Percentiles rank a stretch among this genome's conserved stretches.
Evolutionary conservation across 2,797 vertebrate species (phyloP).

Genomic region (Poeciliopsis paucimaculata): DNA sequence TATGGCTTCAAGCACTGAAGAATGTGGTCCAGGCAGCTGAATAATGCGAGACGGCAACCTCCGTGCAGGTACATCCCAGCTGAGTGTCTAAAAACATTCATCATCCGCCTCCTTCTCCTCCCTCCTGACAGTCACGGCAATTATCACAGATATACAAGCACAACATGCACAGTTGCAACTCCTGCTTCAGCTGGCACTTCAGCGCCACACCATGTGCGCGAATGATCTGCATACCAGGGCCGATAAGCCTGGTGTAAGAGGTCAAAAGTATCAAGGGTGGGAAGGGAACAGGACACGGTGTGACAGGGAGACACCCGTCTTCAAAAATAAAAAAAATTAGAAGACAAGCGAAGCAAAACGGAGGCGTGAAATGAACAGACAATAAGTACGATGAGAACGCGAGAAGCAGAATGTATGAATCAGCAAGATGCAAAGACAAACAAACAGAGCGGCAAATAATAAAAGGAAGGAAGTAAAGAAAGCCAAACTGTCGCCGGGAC

Average conservation of each 20-base stretch:
- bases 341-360: conserved; percentile 3
- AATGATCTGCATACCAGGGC: conserved; percentile 55
- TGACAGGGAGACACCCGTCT: conserved; percentile 8
- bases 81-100: conserved; percentile 67
- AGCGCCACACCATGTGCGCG: conserved; percentile 46
- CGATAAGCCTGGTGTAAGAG: conserved; percentile 54
- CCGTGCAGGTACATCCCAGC: conserved; percentile 53
- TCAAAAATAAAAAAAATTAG: background rate
- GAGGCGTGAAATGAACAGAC: conserved; percentile 19
- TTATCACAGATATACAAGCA: conserved; percentile 58
- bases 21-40: conserved; percentile 20
- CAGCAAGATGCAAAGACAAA: conserved; percentile 50
- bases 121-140: conserved; percentile 61
- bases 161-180: conserved; percentile 52
- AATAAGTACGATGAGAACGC: conserved; percentile 45
- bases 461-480: conserved; percentile 42
- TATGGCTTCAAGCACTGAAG: conserved; percentile 9
- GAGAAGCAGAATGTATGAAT: conserved; percentile 57
- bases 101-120: conserved; percentile 50
- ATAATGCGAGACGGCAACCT: conserved; percentile 23
- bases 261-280: conserved; percentile 56
- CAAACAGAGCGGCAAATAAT: conserved; percentile 35
- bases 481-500: conserved; percentile 28
- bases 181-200: conserved; percentile 50
- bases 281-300: conserved; percentile 14